phyloP scores from a whole-genome alignment of 2,888 invertebrate species.

The Colostygia pectinataria region DNA sequence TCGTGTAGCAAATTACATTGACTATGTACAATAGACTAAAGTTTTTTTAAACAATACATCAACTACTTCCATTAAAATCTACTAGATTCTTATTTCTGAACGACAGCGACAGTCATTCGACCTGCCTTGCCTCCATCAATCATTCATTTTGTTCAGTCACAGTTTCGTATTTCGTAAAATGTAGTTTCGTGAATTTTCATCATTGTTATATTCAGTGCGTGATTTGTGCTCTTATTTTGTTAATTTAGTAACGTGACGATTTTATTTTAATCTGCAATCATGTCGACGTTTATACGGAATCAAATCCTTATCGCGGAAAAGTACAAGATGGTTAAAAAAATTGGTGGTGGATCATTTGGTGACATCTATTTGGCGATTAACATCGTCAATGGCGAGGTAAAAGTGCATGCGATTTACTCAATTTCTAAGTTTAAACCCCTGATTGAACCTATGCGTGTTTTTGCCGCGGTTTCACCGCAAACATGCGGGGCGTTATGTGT shows the following conservation, averaged over 20 bases:
- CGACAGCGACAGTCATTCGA: slow-evolving; percentile 28
- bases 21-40: too few species aligned
- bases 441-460: slow-evolving; percentile 36
- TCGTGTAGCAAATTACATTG: too few species aligned
- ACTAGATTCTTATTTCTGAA: slow-evolving; percentile 41
- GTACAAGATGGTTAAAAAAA: slow-evolving; percentile 97
- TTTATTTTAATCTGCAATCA: slow-evolving; percentile 46
- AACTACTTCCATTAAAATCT: too few species aligned
- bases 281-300: slow-evolving; percentile 51
- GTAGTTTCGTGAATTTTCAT: slow-evolving; percentile 58
- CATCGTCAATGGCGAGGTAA: slow-evolving; percentile 94
- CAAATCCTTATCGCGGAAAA: slow-evolving; percentile 95
- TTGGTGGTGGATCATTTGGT: slow-evolving; percentile 99
- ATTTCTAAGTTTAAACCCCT: slow-evolving; percentile 23
- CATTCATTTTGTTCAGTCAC: slow-evolving; percentile 42
- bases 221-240: slow-evolving; percentile 53
- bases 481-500: slow-evolving; percentile 48
- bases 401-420: slow-evolving; percentile 32
- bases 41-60: too few species aligned
- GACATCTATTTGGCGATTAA: slow-evolving; percentile 99
- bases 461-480: slow-evolving; percentile 40
- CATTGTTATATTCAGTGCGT: slow-evolving; percentile 60
- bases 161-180: slow-evolving; percentile 64
- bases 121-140: slow-evolving; percentile 24
- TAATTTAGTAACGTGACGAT: slow-evolving; percentile 42